phyloP scores from a whole-genome alignment of 2,113 vertebrate genomes.

The Formicarius rufipectus region DNA sequence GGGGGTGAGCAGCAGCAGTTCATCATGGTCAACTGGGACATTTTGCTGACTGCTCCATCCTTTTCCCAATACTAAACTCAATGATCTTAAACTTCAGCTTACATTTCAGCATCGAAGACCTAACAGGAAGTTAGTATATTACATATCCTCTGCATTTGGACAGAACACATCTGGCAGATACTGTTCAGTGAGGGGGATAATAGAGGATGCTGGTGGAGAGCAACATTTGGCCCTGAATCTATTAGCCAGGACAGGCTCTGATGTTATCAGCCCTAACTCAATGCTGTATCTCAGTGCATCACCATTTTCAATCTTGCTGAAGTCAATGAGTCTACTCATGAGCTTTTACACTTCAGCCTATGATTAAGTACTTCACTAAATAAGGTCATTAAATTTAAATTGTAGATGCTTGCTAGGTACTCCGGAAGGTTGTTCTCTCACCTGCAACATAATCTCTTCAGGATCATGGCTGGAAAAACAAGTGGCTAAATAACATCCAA shows the following conservation, averaged over 20 bases:
- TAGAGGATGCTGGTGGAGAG: neutral
- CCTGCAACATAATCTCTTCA: slow-evolving; percentile 25
- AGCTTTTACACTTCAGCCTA: slow-evolving; percentile 40
- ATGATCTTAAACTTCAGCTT: neutral
- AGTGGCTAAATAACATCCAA: slow-evolving; percentile 7
- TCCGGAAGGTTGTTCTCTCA: slow-evolving; percentile 50
- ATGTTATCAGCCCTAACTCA: neutral
- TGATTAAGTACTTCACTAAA: slow-evolving; percentile 62
- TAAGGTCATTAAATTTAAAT: slow-evolving; percentile 58
- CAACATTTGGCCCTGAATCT: neutral
- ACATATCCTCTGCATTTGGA: neutral
- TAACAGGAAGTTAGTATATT: neutral
- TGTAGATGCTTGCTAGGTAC: slow-evolving; percentile 45
- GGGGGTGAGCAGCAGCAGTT: neutral
- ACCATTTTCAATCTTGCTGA: slow-evolving; percentile 26
- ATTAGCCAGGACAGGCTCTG: neutral
- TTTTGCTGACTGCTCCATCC: slow-evolving; percentile 37
- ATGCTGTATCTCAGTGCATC: neutral
- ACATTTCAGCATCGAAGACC: neutral
- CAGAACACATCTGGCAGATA: neutral
- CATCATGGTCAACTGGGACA: slow-evolving; percentile 13
- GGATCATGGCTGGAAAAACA: slow-evolving; percentile 22
- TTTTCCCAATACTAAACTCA: neutral
- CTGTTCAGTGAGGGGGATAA: neutral
- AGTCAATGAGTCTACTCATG: slow-evolving; percentile 30